These are phyloP conservation scores for Pachydiplax longipennis DNA, from an alignment of 2,888 invertebrate species.

Conservation along the genomic window DNA sequence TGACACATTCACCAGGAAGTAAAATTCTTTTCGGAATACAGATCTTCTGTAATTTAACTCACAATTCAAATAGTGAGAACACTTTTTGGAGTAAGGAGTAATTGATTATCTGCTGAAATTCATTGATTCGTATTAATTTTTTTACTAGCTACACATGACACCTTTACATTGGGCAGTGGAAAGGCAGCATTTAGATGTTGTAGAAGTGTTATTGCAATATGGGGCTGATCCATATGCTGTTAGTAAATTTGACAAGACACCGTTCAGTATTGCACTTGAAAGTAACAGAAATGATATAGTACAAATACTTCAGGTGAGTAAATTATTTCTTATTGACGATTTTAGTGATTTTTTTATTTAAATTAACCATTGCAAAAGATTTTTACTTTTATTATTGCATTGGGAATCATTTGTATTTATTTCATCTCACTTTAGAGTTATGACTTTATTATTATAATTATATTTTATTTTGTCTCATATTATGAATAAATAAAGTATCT, in stretches of 20 bases:
- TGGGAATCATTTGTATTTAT: too few species aligned
- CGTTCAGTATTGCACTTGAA: conserved; percentile 72
- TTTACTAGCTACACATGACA: conserved; percentile 80
- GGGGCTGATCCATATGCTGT: conserved; percentile 74
- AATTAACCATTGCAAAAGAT: too few species aligned
- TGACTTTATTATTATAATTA: too few species aligned
- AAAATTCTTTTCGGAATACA: too few species aligned
- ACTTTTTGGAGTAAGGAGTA: not conserved
- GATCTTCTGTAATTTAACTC: not conserved
- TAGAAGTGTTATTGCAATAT: conserved; percentile 72
- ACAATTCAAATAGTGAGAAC: not conserved
- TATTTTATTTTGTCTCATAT: too few species aligned
- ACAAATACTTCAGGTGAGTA: conserved; percentile 59
- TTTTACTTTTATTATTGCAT: too few species aligned
- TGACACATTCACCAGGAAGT: not conserved
- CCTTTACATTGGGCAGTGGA: conserved; percentile 95
- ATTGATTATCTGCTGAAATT: too few species aligned
- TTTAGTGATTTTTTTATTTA: too few species aligned
- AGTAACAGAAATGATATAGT: conserved; percentile 70
- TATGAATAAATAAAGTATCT: too few species aligned
- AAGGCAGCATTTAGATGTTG: conserved; percentile 75
- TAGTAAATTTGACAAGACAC: conserved; percentile 79
- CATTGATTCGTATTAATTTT: not conserved
- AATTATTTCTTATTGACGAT: not conserved
- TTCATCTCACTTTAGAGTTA: too few species aligned